Evolutionary conservation across 2,888 invertebrate species (phyloP).

Genomic region (Callyntrura guangdongensis): DNA sequence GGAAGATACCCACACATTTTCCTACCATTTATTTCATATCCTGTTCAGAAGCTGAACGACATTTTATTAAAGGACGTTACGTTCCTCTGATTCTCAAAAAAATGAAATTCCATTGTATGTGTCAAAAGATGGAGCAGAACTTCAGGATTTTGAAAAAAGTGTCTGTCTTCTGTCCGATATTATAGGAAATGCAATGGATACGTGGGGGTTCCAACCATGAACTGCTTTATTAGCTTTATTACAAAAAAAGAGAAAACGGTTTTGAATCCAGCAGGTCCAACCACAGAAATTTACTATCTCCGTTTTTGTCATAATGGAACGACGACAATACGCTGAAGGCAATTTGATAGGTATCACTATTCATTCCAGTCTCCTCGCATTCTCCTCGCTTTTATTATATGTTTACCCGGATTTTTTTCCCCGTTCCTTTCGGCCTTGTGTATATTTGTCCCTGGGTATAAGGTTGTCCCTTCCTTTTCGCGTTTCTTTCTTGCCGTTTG

Average conservation of each 20-base stretch:
- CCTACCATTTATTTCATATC: slow-evolving; percentile 32
- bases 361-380: background rate
- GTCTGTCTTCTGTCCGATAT: slow-evolving; percentile 4
- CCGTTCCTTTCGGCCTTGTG: background rate
- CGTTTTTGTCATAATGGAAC: background rate
- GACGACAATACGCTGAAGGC: slow-evolving; percentile 25
- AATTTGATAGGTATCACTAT: slow-evolving; percentile 42
- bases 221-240: slow-evolving; percentile 52
- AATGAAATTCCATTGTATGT: slow-evolving; percentile 47
- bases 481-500: background rate
- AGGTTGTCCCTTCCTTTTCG: background rate
- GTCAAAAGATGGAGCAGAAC: slow-evolving; percentile 24
- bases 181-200: background rate
- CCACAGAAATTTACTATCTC: background rate
- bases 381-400: background rate
- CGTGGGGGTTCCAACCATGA: background rate
- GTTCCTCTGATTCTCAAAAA: background rate
- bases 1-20: slow-evolving; percentile 49
- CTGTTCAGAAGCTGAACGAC: background rate
- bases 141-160: background rate
- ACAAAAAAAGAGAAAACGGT: slow-evolving; percentile 21
- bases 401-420: background rate
- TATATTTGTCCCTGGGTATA: no score
- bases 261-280: background rate
- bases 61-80: slow-evolving; percentile 9